A percentile compares a stretch with the other conserved stretches of the same genome.
Evolutionary conservation across 2,797 vertebrate genomes (phyloP).

Genomic region (Miichthys miiuy): DNA sequence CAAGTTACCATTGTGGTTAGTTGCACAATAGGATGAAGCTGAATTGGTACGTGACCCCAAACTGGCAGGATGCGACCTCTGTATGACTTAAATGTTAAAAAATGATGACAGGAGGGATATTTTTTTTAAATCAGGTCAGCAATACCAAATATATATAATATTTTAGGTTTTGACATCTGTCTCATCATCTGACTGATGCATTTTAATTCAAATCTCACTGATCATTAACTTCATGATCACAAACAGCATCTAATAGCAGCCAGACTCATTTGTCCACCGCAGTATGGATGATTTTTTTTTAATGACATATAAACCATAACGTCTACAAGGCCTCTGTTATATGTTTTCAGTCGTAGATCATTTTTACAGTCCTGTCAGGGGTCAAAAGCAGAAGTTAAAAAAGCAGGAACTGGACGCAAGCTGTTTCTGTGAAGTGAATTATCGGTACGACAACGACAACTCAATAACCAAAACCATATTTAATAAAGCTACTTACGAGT

Average conservation of each 20-base stretch:
- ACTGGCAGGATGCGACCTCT: conserved; percentile 34
- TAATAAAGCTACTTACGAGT: conserved; percentile 87
- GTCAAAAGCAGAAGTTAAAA: conserved; percentile 52
- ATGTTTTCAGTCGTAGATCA: neutral
- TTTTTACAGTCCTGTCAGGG: rapidly evolving
- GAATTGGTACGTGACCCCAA: neutral
- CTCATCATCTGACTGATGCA: neutral
- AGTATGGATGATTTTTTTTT: too few species aligned
- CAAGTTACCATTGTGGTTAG: neutral
- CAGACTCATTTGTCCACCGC: neutral
- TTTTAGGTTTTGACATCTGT: neutral
- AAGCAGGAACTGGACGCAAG: conserved; percentile 29
- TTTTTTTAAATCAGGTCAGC: conserved; percentile 6
- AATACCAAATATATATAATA: neutral
- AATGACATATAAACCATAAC: neutral
- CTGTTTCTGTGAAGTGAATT: neutral
- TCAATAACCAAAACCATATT: neutral
- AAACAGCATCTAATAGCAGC: neutral
- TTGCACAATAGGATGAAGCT: neutral
- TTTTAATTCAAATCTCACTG: conserved; percentile 11
- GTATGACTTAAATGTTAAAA: neutral
- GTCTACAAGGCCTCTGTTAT: too few species aligned
- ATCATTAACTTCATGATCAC: neutral
- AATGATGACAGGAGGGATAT: neutral
- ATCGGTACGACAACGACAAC: rapidly evolving